Evolutionary conservation across 2,888 invertebrate genomes (phyloP).

Genomic region (Campoletis raptor): DNA sequence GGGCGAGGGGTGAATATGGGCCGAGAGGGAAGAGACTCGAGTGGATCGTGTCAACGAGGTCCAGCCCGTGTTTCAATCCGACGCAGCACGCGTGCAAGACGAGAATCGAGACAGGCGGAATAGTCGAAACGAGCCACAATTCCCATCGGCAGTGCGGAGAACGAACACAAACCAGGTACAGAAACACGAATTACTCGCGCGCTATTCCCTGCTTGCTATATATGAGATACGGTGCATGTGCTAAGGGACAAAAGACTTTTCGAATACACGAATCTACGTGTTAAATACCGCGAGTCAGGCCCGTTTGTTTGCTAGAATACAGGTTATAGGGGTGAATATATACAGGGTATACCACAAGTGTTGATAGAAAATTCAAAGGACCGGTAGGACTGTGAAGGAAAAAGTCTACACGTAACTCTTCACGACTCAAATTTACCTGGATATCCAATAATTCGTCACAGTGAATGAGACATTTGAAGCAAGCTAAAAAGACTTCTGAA

Average conservation of each 20-base stretch:
- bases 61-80: constrained; percentile 53
- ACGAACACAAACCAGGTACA: constrained; percentile 24
- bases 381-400: not conserved
- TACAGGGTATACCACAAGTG: not conserved
- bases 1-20: not conserved
- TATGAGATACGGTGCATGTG: not conserved
- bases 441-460: not conserved
- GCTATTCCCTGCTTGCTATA: constrained; percentile 7
- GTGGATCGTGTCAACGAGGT: constrained; percentile 69
- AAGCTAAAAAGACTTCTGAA: too few relatives aligned
- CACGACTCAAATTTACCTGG: not conserved
- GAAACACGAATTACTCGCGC: constrained; percentile 63
- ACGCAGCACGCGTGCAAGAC: constrained; percentile 37
- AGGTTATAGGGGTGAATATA: constrained; percentile 3
- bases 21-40: constrained; percentile 53
- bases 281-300: constrained; percentile 9
- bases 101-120: constrained; percentile 31
- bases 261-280: constrained; percentile 10
- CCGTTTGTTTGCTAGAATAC: constrained; percentile 4
- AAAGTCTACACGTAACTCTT: not conserved
- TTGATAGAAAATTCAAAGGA: not conserved
- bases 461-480: too few relatives aligned
- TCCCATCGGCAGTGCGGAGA: constrained; percentile 41
- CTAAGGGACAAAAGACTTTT: constrained; percentile 4
- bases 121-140: constrained; percentile 60